Base-by-base conservation (phyloP, 1,140 invertebrate genomes). In the Megalonaias nervosa region DNA sequence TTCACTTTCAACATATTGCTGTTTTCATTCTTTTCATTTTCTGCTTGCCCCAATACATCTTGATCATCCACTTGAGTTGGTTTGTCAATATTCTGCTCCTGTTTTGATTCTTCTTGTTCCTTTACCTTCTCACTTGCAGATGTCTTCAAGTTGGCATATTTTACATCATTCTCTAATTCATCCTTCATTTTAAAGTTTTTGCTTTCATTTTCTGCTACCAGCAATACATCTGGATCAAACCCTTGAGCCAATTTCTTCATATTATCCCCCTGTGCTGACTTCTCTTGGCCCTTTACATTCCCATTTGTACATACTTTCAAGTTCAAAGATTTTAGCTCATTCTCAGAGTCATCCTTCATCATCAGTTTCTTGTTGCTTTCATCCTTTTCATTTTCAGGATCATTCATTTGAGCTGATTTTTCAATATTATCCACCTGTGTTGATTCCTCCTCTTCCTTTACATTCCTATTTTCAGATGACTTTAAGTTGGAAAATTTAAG, bases 151-250 rank as follows among this genome's bases (percentile, higher is more conserved):
- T 26, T 31, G n/a, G 16, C 65, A 17, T 26, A 19, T 65, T 62
- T 26, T 5, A 38, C 26, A 48, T 6, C 17, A 65, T 71, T 69
- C 2, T 67, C 60, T 5, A 60, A 68, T 68, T 59, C 65, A 58
- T 74, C 48, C 58, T 48, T 48, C 71, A 74, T 74, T 65, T 79
- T 67, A 19, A 74, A 67, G 26, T 70, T 74, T 70, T 79, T 70
- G 9, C 72, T 64, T 38, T 65, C 67, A 21, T 31, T 21, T 13
- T 48, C 19, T 48, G n/a, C 60, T 57, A 31, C 21, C n/a, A 70
- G n/a, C n/a, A n/a, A 57, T 62, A 13, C 57, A 55, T 73, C 71
- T 17, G 64, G 58, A 65, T 78, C 76, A 23, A 71, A 78, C 26
- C 68, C 57, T 68, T 78, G 70, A 62, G 26, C 26, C 73, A 71